Percentiles rank a stretch among this genome's conserved stretches.
Evolutionary conservation across 2,797 vertebrate species (phyloP).

Genomic region (Hirundo rustica): DNA sequence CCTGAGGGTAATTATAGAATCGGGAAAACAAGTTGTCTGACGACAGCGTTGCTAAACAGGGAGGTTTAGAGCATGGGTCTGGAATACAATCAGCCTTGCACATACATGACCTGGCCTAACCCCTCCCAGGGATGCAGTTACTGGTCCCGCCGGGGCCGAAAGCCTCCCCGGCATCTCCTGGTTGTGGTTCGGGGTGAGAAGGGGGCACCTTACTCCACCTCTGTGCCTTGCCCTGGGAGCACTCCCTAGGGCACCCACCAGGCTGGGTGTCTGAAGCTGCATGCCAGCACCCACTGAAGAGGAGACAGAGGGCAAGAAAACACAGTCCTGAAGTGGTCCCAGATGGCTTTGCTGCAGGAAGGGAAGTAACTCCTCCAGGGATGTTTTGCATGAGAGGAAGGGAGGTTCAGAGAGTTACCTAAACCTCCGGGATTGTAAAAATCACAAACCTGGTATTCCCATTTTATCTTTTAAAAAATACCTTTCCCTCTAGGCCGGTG

Average conservation of each 20-base stretch:
- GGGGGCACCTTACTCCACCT: not conserved
- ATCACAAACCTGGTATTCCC: not conserved
- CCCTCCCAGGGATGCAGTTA: constrained; percentile 39
- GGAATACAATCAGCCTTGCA: constrained; percentile 66
- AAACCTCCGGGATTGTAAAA: not conserved
- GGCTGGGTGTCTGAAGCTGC: not conserved
- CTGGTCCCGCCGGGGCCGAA: not conserved
- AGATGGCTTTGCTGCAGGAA: not conserved
- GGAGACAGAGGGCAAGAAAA: not conserved
- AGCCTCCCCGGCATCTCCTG: not conserved
- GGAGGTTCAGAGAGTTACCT: not conserved
- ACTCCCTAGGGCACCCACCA: not conserved
- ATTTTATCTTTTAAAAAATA: not conserved
- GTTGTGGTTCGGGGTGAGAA: not conserved
- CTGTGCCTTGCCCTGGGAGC: fast-evolving
- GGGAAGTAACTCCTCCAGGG: not conserved
- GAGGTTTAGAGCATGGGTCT: constrained; percentile 67
- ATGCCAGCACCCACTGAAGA: not conserved
- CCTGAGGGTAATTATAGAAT: constrained; percentile 69
- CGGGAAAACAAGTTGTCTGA: constrained; percentile 71
- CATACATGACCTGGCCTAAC: constrained; percentile 56
- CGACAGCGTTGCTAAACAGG: constrained; percentile 67
- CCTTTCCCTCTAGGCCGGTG: not conserved
- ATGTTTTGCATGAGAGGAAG: not conserved
- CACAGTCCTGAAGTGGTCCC: not conserved